These are phyloP conservation scores for Thamnaconus septentrionalis DNA, from an alignment of 2,113 vertebrate species.

Conservation along the genomic window DNA sequence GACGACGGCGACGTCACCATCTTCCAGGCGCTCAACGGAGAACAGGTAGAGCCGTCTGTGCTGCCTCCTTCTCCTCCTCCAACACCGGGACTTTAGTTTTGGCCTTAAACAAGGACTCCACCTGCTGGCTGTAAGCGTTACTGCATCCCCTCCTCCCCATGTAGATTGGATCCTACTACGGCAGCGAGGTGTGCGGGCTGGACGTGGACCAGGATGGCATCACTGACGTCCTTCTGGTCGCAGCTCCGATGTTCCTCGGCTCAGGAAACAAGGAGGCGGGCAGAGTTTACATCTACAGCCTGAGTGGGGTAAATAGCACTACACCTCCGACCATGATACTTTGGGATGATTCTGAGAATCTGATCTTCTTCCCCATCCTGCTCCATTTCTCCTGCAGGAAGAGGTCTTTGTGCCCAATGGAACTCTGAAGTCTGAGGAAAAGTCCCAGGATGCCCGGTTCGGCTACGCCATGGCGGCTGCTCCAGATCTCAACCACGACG, in stretches of 20 bases:
- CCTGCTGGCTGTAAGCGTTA: conserved; percentile 41
- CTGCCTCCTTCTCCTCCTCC: not conserved
- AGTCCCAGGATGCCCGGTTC: conserved; percentile 86
- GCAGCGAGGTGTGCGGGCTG: conserved; percentile 88
- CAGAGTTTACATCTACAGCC: conserved; percentile 85
- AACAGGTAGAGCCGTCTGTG: conserved; percentile 81
- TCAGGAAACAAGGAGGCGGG: conserved; percentile 88
- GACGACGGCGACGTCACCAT: conserved; percentile 76
- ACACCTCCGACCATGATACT: not conserved
- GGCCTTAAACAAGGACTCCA: conserved; percentile 24
- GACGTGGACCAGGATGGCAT: conserved; percentile 86
- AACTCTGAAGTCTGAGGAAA: conserved; percentile 77
- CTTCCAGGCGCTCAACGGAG: conserved; percentile 85
- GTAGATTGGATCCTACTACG: conserved; percentile 95
- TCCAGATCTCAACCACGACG: conserved; percentile 90
- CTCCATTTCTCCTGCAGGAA: conserved; percentile 53
- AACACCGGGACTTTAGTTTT: not conserved
- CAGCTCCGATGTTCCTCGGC: conserved; percentile 92
- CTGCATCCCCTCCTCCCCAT: conserved; percentile 9
- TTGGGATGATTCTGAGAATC: not conserved
- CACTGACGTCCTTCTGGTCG: conserved; percentile 89
- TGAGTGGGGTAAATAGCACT: conserved; percentile 81
- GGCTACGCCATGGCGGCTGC: conserved; percentile 84
- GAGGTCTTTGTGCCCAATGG: conserved; percentile 79
- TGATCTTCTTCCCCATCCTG: not conserved